Evolutionary conservation across 2,113 vertebrate species (phyloP).

Genomic region (Cyphomyrus discorhynchus): DNA sequence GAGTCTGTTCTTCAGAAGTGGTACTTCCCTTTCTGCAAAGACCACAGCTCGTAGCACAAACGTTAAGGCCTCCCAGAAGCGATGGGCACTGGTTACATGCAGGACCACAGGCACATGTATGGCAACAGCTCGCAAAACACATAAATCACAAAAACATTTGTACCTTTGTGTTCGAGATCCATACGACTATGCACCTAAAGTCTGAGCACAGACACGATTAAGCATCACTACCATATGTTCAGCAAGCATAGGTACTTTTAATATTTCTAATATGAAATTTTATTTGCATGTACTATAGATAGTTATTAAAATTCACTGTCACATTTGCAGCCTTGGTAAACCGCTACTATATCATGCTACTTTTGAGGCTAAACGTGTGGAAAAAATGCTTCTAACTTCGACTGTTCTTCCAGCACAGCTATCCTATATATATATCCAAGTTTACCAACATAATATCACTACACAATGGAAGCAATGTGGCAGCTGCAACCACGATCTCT

Average conservation of each 20-base stretch:
- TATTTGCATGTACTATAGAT: constrained; percentile 15
- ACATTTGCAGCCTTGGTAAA: constrained; percentile 20
- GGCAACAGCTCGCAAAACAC: constrained; percentile 25
- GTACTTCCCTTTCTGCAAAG: not conserved
- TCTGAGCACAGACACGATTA: constrained; percentile 12
- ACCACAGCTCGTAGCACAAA: not conserved
- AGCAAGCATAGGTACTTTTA: constrained; percentile 20
- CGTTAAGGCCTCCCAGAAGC: not conserved
- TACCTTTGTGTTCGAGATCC: constrained; percentile 17
- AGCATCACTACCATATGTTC: constrained; percentile 20
- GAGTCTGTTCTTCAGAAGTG: not conserved
- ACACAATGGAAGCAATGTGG: constrained; percentile 31
- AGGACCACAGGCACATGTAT: constrained; percentile 33
- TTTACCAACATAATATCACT: constrained; percentile 33
- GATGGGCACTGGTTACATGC: constrained; percentile 29
- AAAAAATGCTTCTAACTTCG: not conserved
- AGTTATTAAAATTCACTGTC: constrained; percentile 16
- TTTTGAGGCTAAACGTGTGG: constrained; percentile 1
- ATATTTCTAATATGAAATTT: constrained; percentile 16
- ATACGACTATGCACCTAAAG: constrained; percentile 1
- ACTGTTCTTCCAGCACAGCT: not conserved
- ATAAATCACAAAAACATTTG: constrained; percentile 22
- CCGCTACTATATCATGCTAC: constrained; percentile 16
- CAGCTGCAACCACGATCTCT: constrained; percentile 1
- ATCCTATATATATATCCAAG: constrained; percentile 20